Base-by-base conservation (phyloP, 2,113 vertebrate species). In the Paradoxurus hermaphroditus region DNA sequence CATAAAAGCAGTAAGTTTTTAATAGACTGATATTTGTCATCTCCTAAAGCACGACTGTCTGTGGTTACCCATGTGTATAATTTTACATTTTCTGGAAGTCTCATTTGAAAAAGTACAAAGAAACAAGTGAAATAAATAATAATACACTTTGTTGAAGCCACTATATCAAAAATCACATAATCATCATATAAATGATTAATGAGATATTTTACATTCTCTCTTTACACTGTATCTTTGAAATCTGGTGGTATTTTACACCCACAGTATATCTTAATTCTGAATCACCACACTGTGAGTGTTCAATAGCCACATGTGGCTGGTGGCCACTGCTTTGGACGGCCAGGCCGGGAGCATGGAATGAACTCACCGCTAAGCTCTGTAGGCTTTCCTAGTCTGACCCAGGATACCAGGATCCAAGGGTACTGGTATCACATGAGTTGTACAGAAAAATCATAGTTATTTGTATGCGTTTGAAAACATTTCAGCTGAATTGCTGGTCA, bases 31-130 rank as follows among this genome's bases (percentile, higher is more conserved):
- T 18, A 81, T 67, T n/a, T 87, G 49, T 75, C 62, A 77, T 25
- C 0, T 59, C 59, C 34, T 11, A n/a, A 15, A 59, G 27, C 11
- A 46, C 4, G 10, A 39, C 2, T 49, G 10, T 44, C 34, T n/a
- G 51, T 23, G 8, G 10, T 27, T 14, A 75, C 9, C 49, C 39
- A 68, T 3, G 18, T 36, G 27, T 56, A 6, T 51, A 49, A 79
- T 68, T 94, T 84, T 34, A 75, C 34, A 79, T 82, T 77, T 49
- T 91, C 82, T 73, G 77, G 11, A 36, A 41, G 70, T 39, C 70
- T 59, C 36, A 77, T 63, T 93, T 31, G 3, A 44, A 79, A 97
- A 89, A 53, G 14, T 63, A 83, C 44, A 88, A 93, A 90, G 36
- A 79, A 90, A n/a, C 0, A 89, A 15, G 8, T 75, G 39, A 90